Evolutionary conservation across 2,888 invertebrate species (phyloP).

Genomic region (Cephus sareptanus): DNA sequence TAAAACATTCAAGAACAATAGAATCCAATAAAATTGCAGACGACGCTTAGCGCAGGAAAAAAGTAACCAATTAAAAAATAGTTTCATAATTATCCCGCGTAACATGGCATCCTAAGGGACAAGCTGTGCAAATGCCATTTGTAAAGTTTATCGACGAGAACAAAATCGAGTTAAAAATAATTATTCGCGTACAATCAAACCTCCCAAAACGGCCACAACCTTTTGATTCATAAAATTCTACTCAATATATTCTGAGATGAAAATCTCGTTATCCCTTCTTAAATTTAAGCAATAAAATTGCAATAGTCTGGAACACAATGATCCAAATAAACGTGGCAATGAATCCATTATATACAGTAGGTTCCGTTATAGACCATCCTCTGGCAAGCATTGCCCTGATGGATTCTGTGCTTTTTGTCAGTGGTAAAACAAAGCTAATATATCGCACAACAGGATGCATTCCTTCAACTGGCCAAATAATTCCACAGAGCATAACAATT

Average conservation of each 20-base stretch:
- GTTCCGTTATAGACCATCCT: slow-evolving; percentile 81
- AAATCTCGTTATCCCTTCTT: slow-evolving; percentile 77
- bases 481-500: slow-evolving; percentile 87
- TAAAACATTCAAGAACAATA: background rate
- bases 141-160: background rate
- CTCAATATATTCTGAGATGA: background rate
- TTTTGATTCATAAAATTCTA: background rate
- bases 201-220: background rate
- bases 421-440: slow-evolving; percentile 81
- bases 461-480: slow-evolving; percentile 95
- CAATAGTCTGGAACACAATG: slow-evolving; percentile 76
- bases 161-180: background rate
- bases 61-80: background rate
- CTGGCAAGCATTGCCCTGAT: slow-evolving; percentile 85
- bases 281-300: slow-evolving; percentile 83
- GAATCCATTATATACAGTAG: slow-evolving; percentile 85
- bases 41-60: background rate
- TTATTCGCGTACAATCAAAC: background rate
- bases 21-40: background rate
- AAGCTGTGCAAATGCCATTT: background rate
- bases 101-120: background rate
- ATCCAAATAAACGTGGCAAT: slow-evolving; percentile 85
- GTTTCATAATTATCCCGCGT: background rate
- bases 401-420: slow-evolving; percentile 90
- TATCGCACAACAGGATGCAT: slow-evolving; percentile 83